These are phyloP conservation scores for Anolis sagrei DNA, from an alignment of 2,113 vertebrate genomes.

Conservation along the genomic window DNA sequence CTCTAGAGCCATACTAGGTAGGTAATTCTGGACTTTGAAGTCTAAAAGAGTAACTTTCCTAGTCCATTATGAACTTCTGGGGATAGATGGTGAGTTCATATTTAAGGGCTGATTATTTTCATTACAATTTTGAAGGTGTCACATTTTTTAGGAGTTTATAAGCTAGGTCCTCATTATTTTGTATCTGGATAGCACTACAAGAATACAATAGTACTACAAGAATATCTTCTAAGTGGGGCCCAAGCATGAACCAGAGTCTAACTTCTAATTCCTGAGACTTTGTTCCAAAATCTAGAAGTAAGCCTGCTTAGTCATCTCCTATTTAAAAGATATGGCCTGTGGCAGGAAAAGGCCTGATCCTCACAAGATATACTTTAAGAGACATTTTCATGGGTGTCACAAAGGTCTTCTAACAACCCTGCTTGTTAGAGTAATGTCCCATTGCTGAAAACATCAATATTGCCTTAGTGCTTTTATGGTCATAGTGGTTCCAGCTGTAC, in stretches of 20 bases:
- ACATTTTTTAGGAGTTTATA: not conserved
- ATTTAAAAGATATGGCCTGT: not conserved
- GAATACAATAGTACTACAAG: not conserved
- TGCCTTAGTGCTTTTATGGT: not conserved
- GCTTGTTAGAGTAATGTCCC: slow-evolving; percentile 1
- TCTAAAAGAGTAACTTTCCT: too few species aligned
- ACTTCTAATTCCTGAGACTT: not conserved
- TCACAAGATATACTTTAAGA: not conserved
- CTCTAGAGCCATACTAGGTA: too few species aligned
- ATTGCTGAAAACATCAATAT: not conserved
- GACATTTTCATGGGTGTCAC: not conserved
- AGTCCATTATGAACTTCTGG: not conserved
- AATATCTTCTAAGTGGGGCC: not conserved
- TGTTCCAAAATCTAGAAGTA: not conserved
- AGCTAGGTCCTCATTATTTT: not conserved
- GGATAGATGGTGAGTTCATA: not conserved
- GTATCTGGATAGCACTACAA: not conserved
- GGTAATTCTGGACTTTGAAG: too few species aligned
- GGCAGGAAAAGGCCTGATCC: not conserved
- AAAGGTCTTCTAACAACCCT: not conserved
- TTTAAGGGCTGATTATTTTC: not conserved
- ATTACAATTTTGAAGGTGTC: not conserved
- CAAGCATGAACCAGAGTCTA: not conserved
- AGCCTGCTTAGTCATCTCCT: not conserved
- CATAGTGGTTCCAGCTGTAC: not conserved